These are phyloP conservation scores for Empidonax traillii DNA, from an alignment of 2,113 vertebrate species.

Conservation along the genomic window DNA sequence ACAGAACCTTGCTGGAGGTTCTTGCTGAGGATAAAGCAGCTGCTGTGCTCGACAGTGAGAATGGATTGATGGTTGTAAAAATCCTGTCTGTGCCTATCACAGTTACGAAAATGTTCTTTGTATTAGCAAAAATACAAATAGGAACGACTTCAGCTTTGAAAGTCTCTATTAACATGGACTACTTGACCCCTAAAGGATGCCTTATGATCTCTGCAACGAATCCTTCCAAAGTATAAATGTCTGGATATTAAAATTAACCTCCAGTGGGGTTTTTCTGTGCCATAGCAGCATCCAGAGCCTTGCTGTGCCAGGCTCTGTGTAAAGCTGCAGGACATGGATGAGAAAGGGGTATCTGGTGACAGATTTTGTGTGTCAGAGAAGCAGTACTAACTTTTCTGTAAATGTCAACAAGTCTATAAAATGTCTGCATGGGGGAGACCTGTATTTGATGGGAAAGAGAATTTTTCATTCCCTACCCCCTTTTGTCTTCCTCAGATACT, in stretches of 20 bases:
- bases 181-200: conserved; percentile 21
- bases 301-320: neutral
- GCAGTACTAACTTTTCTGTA: neutral
- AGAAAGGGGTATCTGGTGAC: neutral
- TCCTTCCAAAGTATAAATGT: neutral
- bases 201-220: conserved; percentile 12
- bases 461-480: neutral
- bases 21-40: neutral
- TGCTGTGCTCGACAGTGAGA: conserved; percentile 13
- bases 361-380: neutral
- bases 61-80: conserved; percentile 13
- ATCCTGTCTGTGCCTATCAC: conserved; percentile 29
- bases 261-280: neutral
- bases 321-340: neutral
- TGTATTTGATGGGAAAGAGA: neutral
- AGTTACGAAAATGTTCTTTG: conserved; percentile 17
- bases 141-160: conserved; percentile 7
- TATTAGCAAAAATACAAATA: neutral
- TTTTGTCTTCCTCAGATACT: neutral
- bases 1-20: neutral
- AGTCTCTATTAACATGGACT: neutral
- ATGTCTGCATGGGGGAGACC: neutral
- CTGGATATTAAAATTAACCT: neutral
- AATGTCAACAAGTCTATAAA: neutral
- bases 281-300: neutral